Conservation (phyloP, 2,113 vertebrate genomes). For the Orthochromis malagaraziensis region DNA sequence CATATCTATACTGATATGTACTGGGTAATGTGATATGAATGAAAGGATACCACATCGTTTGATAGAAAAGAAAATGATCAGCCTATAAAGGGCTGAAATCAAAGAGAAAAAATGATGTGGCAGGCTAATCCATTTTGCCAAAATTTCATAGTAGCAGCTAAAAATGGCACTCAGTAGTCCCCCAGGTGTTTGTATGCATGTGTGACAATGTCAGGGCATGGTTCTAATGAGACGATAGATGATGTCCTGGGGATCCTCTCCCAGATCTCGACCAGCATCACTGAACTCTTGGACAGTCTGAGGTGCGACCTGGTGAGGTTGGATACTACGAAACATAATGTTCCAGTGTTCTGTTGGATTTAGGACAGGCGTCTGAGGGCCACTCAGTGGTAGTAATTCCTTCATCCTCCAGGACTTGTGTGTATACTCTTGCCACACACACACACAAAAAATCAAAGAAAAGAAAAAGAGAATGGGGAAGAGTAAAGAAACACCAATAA, state of each 20-base stretch:
- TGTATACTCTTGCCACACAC: neutral
- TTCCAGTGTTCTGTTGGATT: neutral
- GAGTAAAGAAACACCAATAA: neutral
- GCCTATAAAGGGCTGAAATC: neutral
- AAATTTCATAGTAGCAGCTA: neutral
- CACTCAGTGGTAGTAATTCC: neutral
- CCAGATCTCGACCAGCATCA: neutral
- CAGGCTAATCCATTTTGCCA: neutral
- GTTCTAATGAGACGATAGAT: neutral
- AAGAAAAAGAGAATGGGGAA: neutral
- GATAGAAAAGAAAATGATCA: neutral
- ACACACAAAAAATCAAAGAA: neutral
- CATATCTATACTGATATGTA: neutral
- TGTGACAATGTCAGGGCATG: neutral
- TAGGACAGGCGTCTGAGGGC: accelerated
- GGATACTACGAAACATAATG: neutral
- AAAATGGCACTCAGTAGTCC: neutral
- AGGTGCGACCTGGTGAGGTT: accelerated
- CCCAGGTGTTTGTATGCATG: neutral
- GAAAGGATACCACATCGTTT: neutral
- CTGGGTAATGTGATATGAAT: neutral
- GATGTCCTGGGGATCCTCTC: neutral
- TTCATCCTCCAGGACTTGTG: neutral
- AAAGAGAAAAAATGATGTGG: neutral
- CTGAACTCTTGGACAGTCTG: neutral